Evolutionary conservation across 2,797 vertebrate species (phyloP), one percentile per base, ranked within the genome.

Genomic region (Rhinatrema bivittatum): DNA sequence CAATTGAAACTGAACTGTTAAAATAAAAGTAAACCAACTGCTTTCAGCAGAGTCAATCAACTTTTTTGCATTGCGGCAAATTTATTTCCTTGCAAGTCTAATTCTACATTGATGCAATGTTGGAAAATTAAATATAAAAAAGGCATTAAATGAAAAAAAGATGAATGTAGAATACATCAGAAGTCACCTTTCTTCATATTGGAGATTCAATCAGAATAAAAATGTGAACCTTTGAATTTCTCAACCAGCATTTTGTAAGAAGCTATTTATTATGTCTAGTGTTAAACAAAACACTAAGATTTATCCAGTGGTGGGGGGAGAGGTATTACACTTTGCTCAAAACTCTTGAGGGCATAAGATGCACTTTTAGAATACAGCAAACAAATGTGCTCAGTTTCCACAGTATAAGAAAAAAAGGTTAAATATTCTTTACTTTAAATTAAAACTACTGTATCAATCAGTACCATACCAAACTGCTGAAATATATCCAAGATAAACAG

Each of bases 341-440:
- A 0, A 5, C 1, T 10, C 7, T 0, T 2, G 5, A 5, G 15
- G 29, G 23, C 12, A 3, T 20, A 5, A 1, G 1, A 0, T 12
- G 3, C 1, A 4, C 16, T 36, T 5, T 3, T n/a, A n/a, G 16
- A 35, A 23, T 0, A 9, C 1, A 1, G 0, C 9, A 11, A 0
- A 1, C 18, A 25, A 13, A 5, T 14, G n/a, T n/a, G n/a, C n/a
- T n/a, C n/a, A 11, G 1, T 4, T 6, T 1, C 20, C 16, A 6
- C 7, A 7, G 9, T 0, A 27, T 20, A 26, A 8, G 3, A 2
- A 3, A 3, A 5, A 29, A 3, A 0, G 0, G 16, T 21, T 24
- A 3, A 24, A 0, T 2, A 0, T 0, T 8, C 5, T 2, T 0
- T 1, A 17, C n/a, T n/a, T 5, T 9, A 16, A 28, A 28, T 0